Conservation (phyloP, 2,113 vertebrate species). For the Zingel zingel region DNA sequence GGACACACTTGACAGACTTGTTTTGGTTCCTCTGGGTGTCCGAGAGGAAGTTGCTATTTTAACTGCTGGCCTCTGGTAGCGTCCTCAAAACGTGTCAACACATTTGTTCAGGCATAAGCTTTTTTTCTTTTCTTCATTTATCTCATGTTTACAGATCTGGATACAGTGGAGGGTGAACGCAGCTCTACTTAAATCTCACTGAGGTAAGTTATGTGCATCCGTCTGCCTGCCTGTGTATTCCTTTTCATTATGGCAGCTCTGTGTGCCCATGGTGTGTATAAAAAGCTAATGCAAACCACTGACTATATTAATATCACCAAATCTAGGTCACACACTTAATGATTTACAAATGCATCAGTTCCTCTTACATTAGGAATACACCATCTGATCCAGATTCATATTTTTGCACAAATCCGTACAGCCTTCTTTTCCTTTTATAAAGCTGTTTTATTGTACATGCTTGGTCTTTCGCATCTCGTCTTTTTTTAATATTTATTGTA, state of each 20-base stretch:
- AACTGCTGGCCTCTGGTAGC: constrained; percentile 18
- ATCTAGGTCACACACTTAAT: background rate
- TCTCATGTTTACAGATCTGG: background rate
- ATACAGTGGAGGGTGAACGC: background rate
- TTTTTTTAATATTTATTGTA: too few species aligned
- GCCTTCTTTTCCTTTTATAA: too few species aligned
- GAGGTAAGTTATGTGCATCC: constrained; percentile 16
- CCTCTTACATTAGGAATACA: background rate
- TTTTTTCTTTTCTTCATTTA: background rate
- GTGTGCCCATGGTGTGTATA: background rate
- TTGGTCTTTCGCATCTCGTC: too few species aligned
- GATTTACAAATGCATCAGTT: background rate
- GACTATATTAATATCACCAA: background rate
- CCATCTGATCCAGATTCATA: too few species aligned
- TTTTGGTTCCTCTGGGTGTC: background rate
- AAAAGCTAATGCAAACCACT: background rate
- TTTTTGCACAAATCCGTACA: too few species aligned
- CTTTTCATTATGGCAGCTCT: too few species aligned
- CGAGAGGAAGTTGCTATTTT: background rate
- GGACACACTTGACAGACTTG: background rate
- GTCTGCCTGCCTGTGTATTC: background rate
- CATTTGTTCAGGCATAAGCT: background rate
- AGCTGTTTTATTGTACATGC: too few species aligned
- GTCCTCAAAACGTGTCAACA: background rate
- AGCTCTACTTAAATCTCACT: background rate